Base-by-base conservation (phyloP, 1,140 invertebrate species). In the Meloidogyne floridensis region DNA sequence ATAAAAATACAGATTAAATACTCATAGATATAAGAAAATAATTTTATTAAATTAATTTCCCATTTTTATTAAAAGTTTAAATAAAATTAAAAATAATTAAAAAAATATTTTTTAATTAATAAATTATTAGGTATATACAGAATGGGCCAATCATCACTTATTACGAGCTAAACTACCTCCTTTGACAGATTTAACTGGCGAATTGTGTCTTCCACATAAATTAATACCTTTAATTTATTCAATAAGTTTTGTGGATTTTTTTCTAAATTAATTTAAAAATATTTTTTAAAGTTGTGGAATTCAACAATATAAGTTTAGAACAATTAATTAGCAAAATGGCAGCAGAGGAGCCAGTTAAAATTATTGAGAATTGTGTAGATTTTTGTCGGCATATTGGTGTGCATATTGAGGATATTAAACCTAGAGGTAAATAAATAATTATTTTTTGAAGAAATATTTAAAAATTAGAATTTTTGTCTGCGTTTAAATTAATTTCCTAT, bases 111-210 rank as follows among this genome's bases (percentile, higher is more conserved):
- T 59, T 59, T 15, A 59, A 15, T 59, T 15, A 54, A 54, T 54
- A 54, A 54, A 3, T 54, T 54, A 54, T 65, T n/a, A 87, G 86
- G 80, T 87, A 15, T 87, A 87, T 74, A 87, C 86, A 3, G 82
- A 86, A 43, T 87, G 87, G 87, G 82, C 85, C 20, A 87, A 87
- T 73, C 84, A 84, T 72, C 83, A 84, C 54, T 77, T 87, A 69
- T 18, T 54, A 11, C 79, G 77, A 70, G 59, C 75, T 15, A 78
- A 80, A 51, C 77, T 81, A 51, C 75, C 80, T 11, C 82, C 85
- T 9, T 80, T 87, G 51, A 77, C 42, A 51, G 86, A 87, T 54
- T 72, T 87, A 32, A 83, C 87, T 13, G 72, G 82, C 56, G 86
- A 87, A 69, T 72, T 87, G 18, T 80, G 85, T 18, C 72, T 87